Percentiles rank a stretch among this genome's conserved stretches.
phyloP scores from a whole-genome alignment of 2,888 invertebrate genomes.

The Boloria selene region DNA sequence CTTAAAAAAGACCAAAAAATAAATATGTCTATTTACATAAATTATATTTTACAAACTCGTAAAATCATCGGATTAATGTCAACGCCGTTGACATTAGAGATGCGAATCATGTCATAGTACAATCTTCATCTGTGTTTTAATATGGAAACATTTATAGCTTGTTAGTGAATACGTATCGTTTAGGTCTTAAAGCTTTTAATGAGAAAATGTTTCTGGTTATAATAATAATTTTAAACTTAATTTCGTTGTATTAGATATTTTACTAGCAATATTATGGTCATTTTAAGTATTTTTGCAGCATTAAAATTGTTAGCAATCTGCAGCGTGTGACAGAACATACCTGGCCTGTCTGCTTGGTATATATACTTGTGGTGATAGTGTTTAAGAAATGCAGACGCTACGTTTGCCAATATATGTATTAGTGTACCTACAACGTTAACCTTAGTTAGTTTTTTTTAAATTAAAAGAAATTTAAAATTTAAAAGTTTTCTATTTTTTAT shows the following conservation, averaged over 20 bases:
- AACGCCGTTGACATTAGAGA: background rate
- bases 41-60: no score
- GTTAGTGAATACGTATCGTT: background rate
- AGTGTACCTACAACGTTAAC: background rate
- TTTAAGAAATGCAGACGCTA: constrained; percentile 33
- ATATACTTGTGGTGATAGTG: constrained; percentile 27
- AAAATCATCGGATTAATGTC: background rate
- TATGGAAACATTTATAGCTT: background rate
- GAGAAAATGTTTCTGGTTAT: background rate
- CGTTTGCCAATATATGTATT: constrained; percentile 31
- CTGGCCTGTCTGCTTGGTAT: constrained; percentile 27
- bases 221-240: background rate
- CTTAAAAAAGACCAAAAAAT: no score
- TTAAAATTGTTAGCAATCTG: constrained; percentile 36
- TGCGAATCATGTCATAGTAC: background rate
- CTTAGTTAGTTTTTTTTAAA: no score
- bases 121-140: constrained; percentile 3
- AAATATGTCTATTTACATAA: no score
- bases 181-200: background rate
- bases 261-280: constrained; percentile 32
- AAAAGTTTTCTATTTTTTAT: no score
- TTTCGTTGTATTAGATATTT: constrained; percentile 26
- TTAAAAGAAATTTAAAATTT: no score
- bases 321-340: constrained; percentile 34
- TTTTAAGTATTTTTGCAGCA: constrained; percentile 35